Evolutionary conservation across 2,113 vertebrate genomes (phyloP), one percentile per base, ranked within the genome.

Genomic region (Solea senegalensis): DNA sequence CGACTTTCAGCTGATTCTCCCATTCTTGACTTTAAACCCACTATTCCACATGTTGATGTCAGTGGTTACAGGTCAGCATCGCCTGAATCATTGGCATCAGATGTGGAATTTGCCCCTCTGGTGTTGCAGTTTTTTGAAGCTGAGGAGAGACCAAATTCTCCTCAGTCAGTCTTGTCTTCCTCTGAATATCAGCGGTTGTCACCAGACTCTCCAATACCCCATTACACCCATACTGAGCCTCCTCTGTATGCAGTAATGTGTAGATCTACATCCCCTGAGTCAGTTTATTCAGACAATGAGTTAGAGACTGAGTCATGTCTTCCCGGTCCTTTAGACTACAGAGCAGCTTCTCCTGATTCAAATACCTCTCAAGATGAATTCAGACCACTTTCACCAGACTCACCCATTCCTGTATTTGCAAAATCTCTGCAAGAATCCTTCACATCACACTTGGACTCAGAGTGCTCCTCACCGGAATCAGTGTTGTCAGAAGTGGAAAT

Each of bases 341-440:
- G 84, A 69, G 65, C 78, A 44, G 65, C 62, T 4, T 89, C 85
- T 62, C 77, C 80, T 72, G 84, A 86, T 50, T 78, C 88, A 77
- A 26, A 46, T 14, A 14, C 21, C 49, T 81, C 84, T 52, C 6
- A 66, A 3, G 40, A 85, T 66, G 39, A 69, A 16, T 69, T 63
- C 2, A 68, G 64, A 52, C 13, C 39, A 48, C 79, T 84, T 27
- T 76, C 78, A 51, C 63, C 82, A 27, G 84, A 62, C 44, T 89
- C 86, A 9, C 75, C 80, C 15, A 40, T 87, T 63, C 76, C 72
- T 54, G 62, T 77, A 1, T 88, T 80, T 26, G 56, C 26, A 53
- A 50, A 43, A 8, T 12, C 16, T 7, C 49, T 66, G 2, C 21
- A 50, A 5, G 53, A 56, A 16, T 46, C 44, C 9, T 46, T 46